A percentile compares a stretch with the other conserved stretches of the same genome.
Evolutionary conservation across 2,113 vertebrate genomes (phyloP).

Genomic region (Monarcha castaneiventris): DNA sequence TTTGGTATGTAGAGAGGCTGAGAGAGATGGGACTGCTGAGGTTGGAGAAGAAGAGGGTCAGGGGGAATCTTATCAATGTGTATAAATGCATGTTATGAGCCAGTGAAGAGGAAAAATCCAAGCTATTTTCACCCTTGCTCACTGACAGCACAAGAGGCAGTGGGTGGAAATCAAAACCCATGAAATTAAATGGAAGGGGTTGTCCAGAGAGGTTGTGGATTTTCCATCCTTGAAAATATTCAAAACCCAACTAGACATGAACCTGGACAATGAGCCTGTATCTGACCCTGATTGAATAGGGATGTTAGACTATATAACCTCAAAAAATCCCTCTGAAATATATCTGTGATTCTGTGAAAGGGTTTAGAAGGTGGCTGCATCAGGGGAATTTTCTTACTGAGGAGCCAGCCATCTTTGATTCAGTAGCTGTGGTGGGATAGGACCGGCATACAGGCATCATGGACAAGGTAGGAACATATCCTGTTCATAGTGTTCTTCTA

Average conservation of each 20-base stretch:
- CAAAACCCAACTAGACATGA: not conserved
- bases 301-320: not conserved
- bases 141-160: not conserved
- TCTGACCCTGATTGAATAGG: not conserved
- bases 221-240: not conserved
- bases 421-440: not conserved
- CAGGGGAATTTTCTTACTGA: not conserved
- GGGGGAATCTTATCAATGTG: not conserved
- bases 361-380: not conserved
- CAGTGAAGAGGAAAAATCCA: not conserved
- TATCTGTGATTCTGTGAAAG: not conserved
- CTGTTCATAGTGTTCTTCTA: not conserved
- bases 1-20: not conserved
- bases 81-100: not conserved
- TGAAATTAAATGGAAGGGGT: not conserved
- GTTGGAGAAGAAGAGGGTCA: not conserved
- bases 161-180: not conserved
- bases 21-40: not conserved
- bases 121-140: not conserved
- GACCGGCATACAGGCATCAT: not conserved
- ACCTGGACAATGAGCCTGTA: not conserved
- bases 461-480: not conserved
- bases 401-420: not conserved
- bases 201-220: not conserved
- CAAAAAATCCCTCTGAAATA: not conserved